phyloP scores from a whole-genome alignment of 2,797 vertebrate species.

The Babyrousa celebensis region DNA sequence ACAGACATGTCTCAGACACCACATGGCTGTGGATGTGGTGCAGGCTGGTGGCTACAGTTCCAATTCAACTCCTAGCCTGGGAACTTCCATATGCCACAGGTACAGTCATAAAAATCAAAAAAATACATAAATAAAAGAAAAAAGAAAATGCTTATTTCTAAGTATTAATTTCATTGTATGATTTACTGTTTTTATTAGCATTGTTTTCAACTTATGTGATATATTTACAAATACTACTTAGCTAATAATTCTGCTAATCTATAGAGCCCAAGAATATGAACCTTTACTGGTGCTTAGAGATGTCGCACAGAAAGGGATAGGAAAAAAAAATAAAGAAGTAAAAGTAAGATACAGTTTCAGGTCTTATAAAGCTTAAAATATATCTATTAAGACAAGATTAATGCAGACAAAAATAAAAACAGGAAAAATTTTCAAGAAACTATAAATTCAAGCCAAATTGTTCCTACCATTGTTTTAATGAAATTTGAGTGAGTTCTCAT shows the following conservation, averaged over 20 bases:
- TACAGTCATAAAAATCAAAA: too few relatives aligned
- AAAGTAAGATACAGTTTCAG: background rate
- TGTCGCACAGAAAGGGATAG: background rate
- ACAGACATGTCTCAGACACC: too few relatives aligned
- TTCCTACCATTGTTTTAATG: background rate
- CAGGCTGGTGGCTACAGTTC: too few relatives aligned
- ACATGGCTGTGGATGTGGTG: too few relatives aligned
- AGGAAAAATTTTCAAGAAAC: background rate
- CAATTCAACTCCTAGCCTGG: too few relatives aligned
- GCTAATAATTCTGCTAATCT: background rate
- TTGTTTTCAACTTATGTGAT: background rate
- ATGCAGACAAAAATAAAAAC: background rate
- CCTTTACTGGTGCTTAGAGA: background rate
- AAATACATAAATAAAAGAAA: too few relatives aligned
- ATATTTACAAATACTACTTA: background rate
- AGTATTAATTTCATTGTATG: background rate
- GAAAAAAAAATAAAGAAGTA: too few relatives aligned
- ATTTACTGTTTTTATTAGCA: background rate
- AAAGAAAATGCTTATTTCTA: background rate
- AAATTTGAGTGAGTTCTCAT: background rate
- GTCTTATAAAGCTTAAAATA: background rate
- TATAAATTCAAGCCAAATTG: background rate
- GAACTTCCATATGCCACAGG: too few relatives aligned
- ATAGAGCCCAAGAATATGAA: background rate
- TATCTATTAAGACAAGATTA: background rate